These are phyloP conservation scores for Emesis furor DNA, from an alignment of 2,888 invertebrate species.

Conservation along the genomic window DNA sequence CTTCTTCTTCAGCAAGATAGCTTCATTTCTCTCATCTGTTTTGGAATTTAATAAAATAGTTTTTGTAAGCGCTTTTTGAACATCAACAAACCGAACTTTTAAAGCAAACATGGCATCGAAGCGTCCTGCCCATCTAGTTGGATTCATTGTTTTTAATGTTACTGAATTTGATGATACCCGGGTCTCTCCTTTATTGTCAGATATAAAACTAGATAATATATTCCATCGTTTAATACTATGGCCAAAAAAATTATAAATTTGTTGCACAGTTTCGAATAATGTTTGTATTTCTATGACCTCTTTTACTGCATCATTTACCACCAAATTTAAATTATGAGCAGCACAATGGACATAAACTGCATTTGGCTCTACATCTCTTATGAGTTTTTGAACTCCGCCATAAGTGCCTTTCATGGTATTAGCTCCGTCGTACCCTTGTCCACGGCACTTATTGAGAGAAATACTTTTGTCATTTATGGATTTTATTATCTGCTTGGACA, in stretches of 20 bases:
- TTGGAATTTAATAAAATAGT: conserved; percentile 68
- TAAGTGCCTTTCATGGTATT: conserved; percentile 45
- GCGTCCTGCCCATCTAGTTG: conserved; percentile 41
- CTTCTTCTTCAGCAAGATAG: conserved; percentile 67
- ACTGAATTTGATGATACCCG: conserved; percentile 32
- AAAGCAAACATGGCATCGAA: conserved; percentile 44
- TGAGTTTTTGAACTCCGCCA: conserved; percentile 49
- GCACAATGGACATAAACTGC: conserved; percentile 51
- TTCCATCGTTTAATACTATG: conserved; percentile 47
- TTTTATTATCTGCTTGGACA: conserved; percentile 61
- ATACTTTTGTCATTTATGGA: conserved; percentile 61
- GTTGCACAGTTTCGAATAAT: conserved; percentile 44
- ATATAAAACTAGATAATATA: conserved; percentile 41
- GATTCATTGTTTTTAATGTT: conserved; percentile 50
- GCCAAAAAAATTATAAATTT: conserved; percentile 50
- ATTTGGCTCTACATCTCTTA: conserved; percentile 50
- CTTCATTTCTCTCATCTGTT: conserved; percentile 70
- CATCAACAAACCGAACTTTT: conserved; percentile 60
- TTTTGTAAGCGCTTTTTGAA: conserved; percentile 65
- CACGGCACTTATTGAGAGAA: conserved; percentile 52
- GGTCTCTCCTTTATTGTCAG: conserved; percentile 35
- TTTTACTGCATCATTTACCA: conserved; percentile 53
- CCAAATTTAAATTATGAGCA: conserved; percentile 55
- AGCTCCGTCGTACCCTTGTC: conserved; percentile 43
- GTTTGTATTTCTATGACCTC: conserved; percentile 46